A percentile compares a stretch with the other conserved stretches of the same genome.
Evolutionary conservation across 2,888 invertebrate species (phyloP).

Genomic region (Sycophila texana): DNA sequence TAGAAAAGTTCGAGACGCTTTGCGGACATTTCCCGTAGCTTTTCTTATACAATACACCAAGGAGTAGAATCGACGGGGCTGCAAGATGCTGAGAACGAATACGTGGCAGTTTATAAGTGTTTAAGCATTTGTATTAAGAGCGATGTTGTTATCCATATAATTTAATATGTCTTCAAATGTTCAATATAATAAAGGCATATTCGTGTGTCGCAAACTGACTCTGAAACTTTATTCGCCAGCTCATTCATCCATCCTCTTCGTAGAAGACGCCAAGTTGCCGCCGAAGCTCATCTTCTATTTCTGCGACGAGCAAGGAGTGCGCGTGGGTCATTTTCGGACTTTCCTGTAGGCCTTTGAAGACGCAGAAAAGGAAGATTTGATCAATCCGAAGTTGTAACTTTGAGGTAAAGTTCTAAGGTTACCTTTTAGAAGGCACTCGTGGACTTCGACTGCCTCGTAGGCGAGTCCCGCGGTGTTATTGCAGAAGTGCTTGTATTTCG

Average conservation of each 20-base stretch:
- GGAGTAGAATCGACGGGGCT: neutral
- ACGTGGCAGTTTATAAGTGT: constrained; percentile 46
- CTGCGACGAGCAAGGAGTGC: constrained; percentile 83
- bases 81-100: neutral
- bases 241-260: constrained; percentile 74
- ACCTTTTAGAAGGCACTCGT: constrained; percentile 81
- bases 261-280: constrained; percentile 82
- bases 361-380: constrained; percentile 1
- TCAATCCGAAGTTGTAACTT: neutral
- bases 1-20: neutral
- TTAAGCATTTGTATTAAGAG: constrained; percentile 48
- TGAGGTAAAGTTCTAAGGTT: neutral
- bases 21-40: neutral
- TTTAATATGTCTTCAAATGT: constrained; percentile 45
- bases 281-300: constrained; percentile 84
- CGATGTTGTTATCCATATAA: constrained; percentile 44
- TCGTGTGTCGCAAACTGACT: constrained; percentile 27
- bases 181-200: constrained; percentile 50
- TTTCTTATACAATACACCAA: neutral
- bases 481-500: constrained; percentile 81
- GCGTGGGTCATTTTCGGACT: constrained; percentile 82
- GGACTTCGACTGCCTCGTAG: constrained; percentile 87
- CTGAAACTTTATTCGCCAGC: too few species aligned
- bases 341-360: constrained; percentile 81
- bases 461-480: constrained; percentile 84